Conservation (phyloP, 2,888 invertebrate genomes). For the Eristalis pertinax region DNA sequence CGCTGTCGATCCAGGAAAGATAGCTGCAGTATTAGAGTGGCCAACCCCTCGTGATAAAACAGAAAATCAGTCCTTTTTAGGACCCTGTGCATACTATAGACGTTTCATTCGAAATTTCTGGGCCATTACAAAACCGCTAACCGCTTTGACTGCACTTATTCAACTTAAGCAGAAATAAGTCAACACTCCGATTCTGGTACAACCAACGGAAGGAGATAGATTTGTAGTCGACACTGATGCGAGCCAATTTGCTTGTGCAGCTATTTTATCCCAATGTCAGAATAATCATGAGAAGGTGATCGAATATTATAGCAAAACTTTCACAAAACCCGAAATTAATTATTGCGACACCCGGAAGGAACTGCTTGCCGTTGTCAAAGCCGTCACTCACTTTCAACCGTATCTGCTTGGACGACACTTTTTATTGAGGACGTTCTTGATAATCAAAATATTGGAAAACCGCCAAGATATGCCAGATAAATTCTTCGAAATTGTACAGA, state of each 20-base stretch:
- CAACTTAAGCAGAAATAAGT: conserved; percentile 5
- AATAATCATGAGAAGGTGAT: conserved; percentile 30
- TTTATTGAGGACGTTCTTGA: background rate
- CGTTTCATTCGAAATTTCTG: background rate
- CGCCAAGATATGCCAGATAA: too few species aligned
- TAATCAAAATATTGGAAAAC: too few species aligned
- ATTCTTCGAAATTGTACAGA: too few species aligned
- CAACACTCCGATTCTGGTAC: background rate
- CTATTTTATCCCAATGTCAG: background rate
- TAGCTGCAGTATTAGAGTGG: background rate
- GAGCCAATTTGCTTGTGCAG: too few species aligned
- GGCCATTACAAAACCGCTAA: background rate
- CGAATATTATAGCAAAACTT: conserved; percentile 63
- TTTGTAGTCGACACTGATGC: conserved; percentile 7
- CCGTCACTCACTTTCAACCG: background rate
- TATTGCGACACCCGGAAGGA: conserved; percentile 39
- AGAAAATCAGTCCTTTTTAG: conserved; percentile 5
- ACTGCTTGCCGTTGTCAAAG: conserved; percentile 72
- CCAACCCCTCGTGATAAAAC: background rate
- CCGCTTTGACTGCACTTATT: background rate
- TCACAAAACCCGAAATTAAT: conserved; percentile 2
- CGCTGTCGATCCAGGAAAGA: conserved; percentile 23
- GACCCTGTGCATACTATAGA: conserved; percentile 5
- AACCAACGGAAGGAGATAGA: background rate
- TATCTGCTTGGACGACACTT: conserved; percentile 12